A percentile compares a stretch with the other conserved stretches of the same genome.
Evolutionary conservation across 2,888 invertebrate species (phyloP).

Genomic region (Perizoma affinitatum): DNA sequence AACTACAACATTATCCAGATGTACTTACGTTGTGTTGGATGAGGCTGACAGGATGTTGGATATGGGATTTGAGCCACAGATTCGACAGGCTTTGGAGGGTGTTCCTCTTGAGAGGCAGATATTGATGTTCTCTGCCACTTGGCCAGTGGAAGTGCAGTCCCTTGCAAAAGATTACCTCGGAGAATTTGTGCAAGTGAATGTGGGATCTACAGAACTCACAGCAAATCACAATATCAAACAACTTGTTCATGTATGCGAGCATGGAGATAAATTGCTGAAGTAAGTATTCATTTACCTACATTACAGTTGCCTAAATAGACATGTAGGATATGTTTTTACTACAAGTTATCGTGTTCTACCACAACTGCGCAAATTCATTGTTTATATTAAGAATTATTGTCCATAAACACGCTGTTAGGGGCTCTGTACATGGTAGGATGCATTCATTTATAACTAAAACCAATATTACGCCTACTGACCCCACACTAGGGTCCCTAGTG

Average conservation of each 20-base stretch:
- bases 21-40: constrained; percentile 93
- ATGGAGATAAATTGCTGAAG: constrained; percentile 88
- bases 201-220: constrained; percentile 93
- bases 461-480: too few species aligned
- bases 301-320: too few species aligned
- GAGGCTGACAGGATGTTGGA: constrained; percentile 98
- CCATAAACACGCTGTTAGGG: too few species aligned
- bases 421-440: too few species aligned
- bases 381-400: too few species aligned
- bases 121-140: constrained; percentile 99
- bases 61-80: constrained; percentile 99
- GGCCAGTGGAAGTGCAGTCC: constrained; percentile 97
- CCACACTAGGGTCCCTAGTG: too few species aligned
- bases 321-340: too few species aligned
- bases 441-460: too few species aligned
- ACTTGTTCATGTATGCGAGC: constrained; percentile 92
- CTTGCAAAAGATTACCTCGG: constrained; percentile 96
- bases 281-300: constrained; percentile 42
- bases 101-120: constrained; percentile 96
- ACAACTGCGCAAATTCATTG: too few species aligned
- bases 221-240: constrained; percentile 96
- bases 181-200: constrained; percentile 95
- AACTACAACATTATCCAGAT: constrained; percentile 87
- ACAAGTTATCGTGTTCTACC: too few species aligned
- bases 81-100: constrained; percentile 94